These are phyloP conservation scores for Hydropsyche betteni DNA, from an alignment of 2,888 invertebrate genomes.

Conservation along the genomic window DNA sequence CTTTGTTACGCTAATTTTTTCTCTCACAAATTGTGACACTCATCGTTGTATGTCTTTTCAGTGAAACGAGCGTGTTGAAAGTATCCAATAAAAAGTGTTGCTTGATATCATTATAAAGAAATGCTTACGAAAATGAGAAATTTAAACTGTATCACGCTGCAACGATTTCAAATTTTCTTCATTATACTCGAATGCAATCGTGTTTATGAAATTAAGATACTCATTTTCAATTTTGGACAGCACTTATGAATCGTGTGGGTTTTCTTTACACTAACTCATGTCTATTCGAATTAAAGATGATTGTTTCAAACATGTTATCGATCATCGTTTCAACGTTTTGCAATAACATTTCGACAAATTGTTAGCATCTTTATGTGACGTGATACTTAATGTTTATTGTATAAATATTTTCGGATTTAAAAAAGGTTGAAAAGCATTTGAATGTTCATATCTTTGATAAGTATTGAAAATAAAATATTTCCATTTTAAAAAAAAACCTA, in stretches of 20 bases:
- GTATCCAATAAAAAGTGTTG: background rate
- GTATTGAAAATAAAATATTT: too few relatives aligned
- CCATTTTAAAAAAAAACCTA: too few relatives aligned
- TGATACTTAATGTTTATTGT: too few relatives aligned
- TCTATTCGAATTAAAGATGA: constrained; percentile 20
- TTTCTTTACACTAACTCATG: background rate
- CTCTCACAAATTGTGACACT: background rate
- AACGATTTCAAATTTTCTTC: background rate
- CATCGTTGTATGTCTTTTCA: background rate
- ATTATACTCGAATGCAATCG: background rate
- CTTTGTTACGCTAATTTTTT: constrained; percentile 1
- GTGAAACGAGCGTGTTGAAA: background rate
- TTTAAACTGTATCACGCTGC: background rate
- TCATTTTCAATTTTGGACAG: constrained; percentile 2
- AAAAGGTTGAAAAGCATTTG: too few relatives aligned
- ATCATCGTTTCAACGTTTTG: background rate
- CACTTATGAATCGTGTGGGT: background rate
- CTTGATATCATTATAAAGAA: constrained; percentile 11
- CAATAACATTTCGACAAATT: too few relatives aligned
- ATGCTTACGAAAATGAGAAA: constrained; percentile 19
- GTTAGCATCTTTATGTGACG: too few relatives aligned
- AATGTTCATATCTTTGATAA: too few relatives aligned
- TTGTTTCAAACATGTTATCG: constrained; percentile 10
- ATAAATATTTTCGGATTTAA: too few relatives aligned
- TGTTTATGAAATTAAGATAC: background rate